Base-by-base conservation (phyloP, 2,113 vertebrate species). In the Tragelaphus strepsiceros region DNA sequence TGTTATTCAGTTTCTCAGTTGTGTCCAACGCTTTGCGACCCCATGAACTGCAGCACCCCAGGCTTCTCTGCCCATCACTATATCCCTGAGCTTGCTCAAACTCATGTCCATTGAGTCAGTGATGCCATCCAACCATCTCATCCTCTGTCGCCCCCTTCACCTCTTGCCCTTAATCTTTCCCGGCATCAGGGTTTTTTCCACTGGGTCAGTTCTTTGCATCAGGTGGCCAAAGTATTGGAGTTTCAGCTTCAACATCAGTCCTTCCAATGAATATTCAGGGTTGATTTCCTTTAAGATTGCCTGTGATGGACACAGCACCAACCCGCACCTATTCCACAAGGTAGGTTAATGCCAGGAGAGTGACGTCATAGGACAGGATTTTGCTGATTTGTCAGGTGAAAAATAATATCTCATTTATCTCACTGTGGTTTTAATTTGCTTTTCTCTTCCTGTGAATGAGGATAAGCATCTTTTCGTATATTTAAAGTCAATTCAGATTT, bases 291-390 rank as follows among this genome's bases (percentile, higher is more conserved):
- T 71, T 71, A 6, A n/a, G 19, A 74, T 12, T 22, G 54, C 24
- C 32, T 4, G 14, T 11, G 1, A 43, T 0, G 16, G 61, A 84
- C 17, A 28, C 2, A 43, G 32, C 2, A 39, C 13, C 2, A 19
- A 5, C 15, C 21, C 10, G 0, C 7, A 51, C 12, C 35, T 67
- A 39, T 39, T 9, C 1, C 6, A 3, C 22, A 2, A 3, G 5
- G 7, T 35, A 51, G 21, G 24, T 30, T 15, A 49, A 71, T 35
- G 26, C 8, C 1, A 5, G 30, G 10, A 71, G 6, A 4, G 0
- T 26, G 26, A n/a, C 51, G 54, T 15, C 53, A 24, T 32, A 71
- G 0, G 6, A 15, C 28, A 49, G 59, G 11, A 8, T n/a, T 54
- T 78, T 56, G 46, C 35, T 88, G 53, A 53, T 12, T 4, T 78